A percentile compares a stretch with the other conserved stretches of the same genome.
Evolutionary conservation across 2,888 invertebrate species (phyloP).

Genomic region (Diogma glabrata): DNA sequence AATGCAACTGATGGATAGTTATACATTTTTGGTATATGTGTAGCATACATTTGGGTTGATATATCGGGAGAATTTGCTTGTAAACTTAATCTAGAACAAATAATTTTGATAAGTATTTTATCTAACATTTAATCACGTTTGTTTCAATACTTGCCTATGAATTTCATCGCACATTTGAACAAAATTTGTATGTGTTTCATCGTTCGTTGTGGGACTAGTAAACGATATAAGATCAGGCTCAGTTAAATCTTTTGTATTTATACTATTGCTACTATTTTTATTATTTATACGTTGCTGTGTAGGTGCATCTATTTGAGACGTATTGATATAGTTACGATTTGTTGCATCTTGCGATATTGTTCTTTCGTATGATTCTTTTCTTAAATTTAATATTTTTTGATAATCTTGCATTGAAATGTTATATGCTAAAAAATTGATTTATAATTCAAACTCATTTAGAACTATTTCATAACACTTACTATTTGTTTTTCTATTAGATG

Average conservation of each 20-base stretch:
- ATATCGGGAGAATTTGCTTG: no score
- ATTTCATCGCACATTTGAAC: conserved; percentile 49
- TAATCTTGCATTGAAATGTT: conserved; percentile 22
- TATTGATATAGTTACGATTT: not conserved
- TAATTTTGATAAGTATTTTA: no score
- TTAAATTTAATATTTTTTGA: conserved; percentile 19
- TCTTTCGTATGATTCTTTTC: not conserved
- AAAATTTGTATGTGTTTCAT: conserved; percentile 40
- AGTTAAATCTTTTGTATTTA: not conserved
- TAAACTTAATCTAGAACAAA: no score
- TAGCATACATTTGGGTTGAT: no score
- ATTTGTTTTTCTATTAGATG: conserved; percentile 9
- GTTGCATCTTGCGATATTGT: not conserved
- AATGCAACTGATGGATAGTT: no score
- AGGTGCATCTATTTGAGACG: conserved; percentile 36
- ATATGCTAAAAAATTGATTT: not conserved
- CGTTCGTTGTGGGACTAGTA: conserved; percentile 49
- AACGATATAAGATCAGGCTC: conserved; percentile 60
- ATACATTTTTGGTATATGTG: no score
- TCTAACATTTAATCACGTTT: no score
- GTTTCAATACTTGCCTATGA: conserved; percentile 40
- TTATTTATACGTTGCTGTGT: conserved; percentile 24
- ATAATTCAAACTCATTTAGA: no score
- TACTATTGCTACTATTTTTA: not conserved
- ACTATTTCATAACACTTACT: conserved; percentile 4